Evolutionary conservation across 1,140 invertebrate species (phyloP), one percentile per base, ranked within the genome.

Genomic region (Triops longicaudatus): DNA sequence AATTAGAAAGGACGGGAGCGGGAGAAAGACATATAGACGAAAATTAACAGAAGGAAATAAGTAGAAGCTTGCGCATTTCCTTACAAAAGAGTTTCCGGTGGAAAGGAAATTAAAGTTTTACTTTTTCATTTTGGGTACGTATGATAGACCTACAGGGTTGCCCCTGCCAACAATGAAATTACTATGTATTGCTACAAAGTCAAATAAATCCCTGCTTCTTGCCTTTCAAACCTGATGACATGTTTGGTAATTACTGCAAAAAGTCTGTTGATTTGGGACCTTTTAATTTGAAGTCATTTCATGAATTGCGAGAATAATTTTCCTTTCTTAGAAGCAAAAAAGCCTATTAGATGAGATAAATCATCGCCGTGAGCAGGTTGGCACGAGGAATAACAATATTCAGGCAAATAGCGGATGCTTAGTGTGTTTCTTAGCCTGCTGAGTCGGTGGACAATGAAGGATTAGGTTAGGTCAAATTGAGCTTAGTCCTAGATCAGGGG

Each of bases 391-490:
- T 63, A 63, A 63, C 50, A 63, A 63, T 63, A 63, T 17, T 63
- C 14, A 17, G 50, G 17, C 50, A n/a, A 63, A 50, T 17, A 22
- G 22, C 50, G 4, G 50, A 22, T 63, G 50, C 22, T 63, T 63
- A 63, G 50, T 63, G 50, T 63, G 44, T 63, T 9, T 63, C 50
- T 63, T 63, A 63, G 22, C 50, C 50, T 63, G 50, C 50, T 63
- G 50, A 17, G 50, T 14, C 22, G 50, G 50, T 63, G 50, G 50
- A 63, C n/a, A 63, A 63, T 63, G 50, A 63, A 63, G 50, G 50
- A 63, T 63, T 63, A 11, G 50, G 50, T 63, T 63, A 63, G 50
- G 50, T 63, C 50, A 63, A 63, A 63, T 63, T 63, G 50, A 22
- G 10, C 50, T 63, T 22, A 63, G 50, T 22, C 22, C 17, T 63